phyloP scores from a whole-genome alignment of 2,113 vertebrate genomes.

The Brachyistius frenatus region DNA sequence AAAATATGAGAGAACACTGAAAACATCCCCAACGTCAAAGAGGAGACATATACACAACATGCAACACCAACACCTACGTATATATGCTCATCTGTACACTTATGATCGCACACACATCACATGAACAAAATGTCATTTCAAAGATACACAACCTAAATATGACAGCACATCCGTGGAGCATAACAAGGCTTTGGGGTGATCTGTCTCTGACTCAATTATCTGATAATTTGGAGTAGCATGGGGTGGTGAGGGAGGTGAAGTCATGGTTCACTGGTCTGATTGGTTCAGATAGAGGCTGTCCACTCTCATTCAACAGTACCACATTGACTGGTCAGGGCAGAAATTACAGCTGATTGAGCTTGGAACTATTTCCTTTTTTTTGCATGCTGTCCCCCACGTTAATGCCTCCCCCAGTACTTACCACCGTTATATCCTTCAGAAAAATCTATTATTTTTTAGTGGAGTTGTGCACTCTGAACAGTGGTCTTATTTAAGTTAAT shows the following conservation, averaged over 20 bases:
- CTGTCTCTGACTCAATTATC: slow-evolving; percentile 8
- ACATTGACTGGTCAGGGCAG: slow-evolving; percentile 23
- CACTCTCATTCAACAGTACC: slow-evolving; percentile 15
- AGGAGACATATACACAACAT: neutral
- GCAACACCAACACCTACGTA: neutral
- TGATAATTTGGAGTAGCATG: slow-evolving; percentile 6
- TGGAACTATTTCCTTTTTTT: neutral
- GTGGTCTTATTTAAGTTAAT: neutral
- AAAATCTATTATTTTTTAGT: slow-evolving; percentile 19
- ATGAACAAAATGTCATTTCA: neutral
- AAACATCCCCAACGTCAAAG: neutral
- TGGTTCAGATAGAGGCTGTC: slow-evolving; percentile 49
- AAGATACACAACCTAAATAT: neutral
- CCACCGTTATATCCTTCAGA: neutral
- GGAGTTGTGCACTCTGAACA: neutral
- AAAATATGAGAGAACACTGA: neutral
- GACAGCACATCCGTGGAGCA: neutral
- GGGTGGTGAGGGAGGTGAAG: neutral
- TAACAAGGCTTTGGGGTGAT: neutral
- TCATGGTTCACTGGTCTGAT: slow-evolving; percentile 50
- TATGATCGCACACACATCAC: neutral
- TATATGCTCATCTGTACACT: neutral
- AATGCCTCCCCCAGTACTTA: slow-evolving; percentile 1
- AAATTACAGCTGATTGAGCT: slow-evolving; percentile 31
- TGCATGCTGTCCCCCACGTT: neutral